Percentiles rank a stretch among this genome's conserved stretches.
Conservation (phyloP, 1,140 invertebrate genomes). For the Bombus vancouverensis region DNA sequence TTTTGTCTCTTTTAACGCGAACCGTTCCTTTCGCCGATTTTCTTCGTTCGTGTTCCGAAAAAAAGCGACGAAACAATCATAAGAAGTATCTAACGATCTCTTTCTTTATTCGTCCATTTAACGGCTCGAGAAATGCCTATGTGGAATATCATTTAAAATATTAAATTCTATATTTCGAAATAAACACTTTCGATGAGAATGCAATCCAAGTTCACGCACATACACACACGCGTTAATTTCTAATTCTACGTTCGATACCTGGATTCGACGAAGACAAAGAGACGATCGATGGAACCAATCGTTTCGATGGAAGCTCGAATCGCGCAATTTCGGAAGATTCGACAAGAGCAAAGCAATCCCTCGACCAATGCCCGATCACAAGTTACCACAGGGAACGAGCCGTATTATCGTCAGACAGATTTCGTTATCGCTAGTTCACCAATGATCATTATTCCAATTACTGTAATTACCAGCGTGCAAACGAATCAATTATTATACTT, state of each 20-base stretch:
- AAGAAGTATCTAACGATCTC: no score
- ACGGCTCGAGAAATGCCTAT: no score
- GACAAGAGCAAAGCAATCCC: background rate
- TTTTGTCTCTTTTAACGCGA: background rate
- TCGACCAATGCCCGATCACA: background rate
- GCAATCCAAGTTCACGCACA: no score
- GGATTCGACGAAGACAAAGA: no score
- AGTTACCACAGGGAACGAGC: background rate
- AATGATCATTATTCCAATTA: conserved; percentile 53
- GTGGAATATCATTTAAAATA: no score
- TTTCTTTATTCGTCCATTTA: background rate
- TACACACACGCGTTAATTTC: no score
- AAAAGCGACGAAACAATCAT: background rate
- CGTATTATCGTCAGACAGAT: conserved; percentile 43
- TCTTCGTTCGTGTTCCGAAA: background rate
- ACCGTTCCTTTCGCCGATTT: background rate
- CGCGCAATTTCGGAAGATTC: conserved; percentile 5
- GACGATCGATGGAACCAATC: no score
- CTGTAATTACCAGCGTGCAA: conserved; percentile 50
- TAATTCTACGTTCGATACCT: no score
- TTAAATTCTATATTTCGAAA: no score
- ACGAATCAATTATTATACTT: conserved; percentile 56
- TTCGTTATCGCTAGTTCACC: conserved; percentile 46
- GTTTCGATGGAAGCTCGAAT: background rate
- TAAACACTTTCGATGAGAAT: no score